Conservation (phyloP, 2,888 invertebrate genomes). For the Autographa gamma region DNA sequence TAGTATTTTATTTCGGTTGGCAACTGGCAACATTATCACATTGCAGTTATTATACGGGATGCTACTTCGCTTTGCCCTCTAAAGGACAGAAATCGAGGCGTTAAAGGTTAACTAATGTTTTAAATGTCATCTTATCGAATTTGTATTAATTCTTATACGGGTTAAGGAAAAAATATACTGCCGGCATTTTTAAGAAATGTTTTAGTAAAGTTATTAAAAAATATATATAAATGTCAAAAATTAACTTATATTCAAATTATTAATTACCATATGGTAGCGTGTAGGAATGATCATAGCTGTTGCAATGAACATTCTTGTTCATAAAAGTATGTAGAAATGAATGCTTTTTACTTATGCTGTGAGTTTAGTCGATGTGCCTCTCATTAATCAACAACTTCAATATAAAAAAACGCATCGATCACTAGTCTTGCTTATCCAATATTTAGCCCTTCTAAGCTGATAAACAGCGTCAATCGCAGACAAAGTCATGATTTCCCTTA, state of each 20-base stretch:
- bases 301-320: too few species aligned
- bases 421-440: too few species aligned
- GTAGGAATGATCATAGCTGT: too few species aligned
- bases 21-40: background rate
- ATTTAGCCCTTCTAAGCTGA: too few species aligned
- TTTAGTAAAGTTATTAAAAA: too few species aligned
- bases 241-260: too few species aligned
- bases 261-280: too few species aligned
- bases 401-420: background rate
- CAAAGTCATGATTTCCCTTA: background rate
- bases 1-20: background rate
- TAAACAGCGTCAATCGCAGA: background rate
- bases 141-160: slow-evolving; percentile 8
- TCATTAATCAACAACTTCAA: background rate
- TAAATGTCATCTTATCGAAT: slow-evolving; percentile 7
- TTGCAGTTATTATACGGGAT: background rate
- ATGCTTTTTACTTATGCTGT: background rate
- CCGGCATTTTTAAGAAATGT: background rate
- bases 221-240: too few species aligned
- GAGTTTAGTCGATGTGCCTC: background rate
- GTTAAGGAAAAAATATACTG: background rate
- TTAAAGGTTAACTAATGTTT: slow-evolving; percentile 17
- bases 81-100: background rate
- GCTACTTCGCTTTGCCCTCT: background rate
- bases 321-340: too few species aligned